phyloP scores from a whole-genome alignment of 2,113 vertebrate genomes.

The Thamnaconus septentrionalis region DNA sequence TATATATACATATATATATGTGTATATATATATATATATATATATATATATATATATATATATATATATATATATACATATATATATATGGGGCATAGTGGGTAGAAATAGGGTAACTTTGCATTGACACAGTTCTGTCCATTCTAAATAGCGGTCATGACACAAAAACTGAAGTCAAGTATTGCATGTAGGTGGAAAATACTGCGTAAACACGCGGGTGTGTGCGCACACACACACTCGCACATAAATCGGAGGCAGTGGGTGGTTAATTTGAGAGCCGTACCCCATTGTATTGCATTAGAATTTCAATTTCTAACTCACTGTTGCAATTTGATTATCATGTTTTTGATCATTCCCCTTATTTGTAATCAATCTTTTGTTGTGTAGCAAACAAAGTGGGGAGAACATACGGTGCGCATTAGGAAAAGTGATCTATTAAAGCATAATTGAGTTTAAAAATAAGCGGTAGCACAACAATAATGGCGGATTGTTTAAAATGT shows the following conservation, averaged over 20 bases:
- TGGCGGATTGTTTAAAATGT: constrained; percentile 78
- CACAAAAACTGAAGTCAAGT: neutral
- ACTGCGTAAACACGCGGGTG: neutral
- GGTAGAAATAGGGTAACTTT: too few relatives aligned
- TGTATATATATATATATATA: too few relatives aligned
- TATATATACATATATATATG: too few relatives aligned
- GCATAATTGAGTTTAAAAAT: constrained; percentile 80
- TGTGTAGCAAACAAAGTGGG: constrained; percentile 76
- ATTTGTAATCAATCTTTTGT: constrained; percentile 77
- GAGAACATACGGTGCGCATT: constrained; percentile 62
- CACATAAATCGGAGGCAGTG: constrained; percentile 27
- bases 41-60: too few relatives aligned
- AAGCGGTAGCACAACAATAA: constrained; percentile 72
- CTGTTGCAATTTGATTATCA: constrained; percentile 78
- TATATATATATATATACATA: too few relatives aligned
- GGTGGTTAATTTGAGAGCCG: constrained; percentile 62
- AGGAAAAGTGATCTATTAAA: constrained; percentile 79
- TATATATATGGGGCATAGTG: too few relatives aligned
- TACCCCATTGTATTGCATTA: constrained; percentile 70
- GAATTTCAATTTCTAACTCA: constrained; percentile 71
- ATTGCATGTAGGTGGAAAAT: neutral
- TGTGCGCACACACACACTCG: constrained; percentile 2
- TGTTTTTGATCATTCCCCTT: constrained; percentile 81
- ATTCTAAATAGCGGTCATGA: too few relatives aligned
- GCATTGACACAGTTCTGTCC: too few relatives aligned